Evolutionary conservation across 2,888 invertebrate genomes (phyloP), one percentile per base, ranked within the genome.

Genomic region (Lobophora halterata): DNA sequence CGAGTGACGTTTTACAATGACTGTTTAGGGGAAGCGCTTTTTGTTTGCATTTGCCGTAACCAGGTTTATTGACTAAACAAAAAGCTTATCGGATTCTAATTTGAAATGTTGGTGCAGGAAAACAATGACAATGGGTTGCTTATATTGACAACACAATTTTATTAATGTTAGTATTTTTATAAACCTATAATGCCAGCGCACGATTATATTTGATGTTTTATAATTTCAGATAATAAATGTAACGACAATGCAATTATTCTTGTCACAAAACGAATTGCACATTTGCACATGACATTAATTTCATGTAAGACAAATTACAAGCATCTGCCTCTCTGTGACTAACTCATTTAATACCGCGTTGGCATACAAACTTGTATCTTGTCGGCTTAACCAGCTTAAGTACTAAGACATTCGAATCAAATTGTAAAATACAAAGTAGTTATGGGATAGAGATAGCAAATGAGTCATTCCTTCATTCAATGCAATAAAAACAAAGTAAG

Each of bases 11-110:
- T 42, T 35, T 29, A 33, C 42, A 39, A 30, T 51, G 49, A 58
- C 48, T 59, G 51, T 51, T 57, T 57, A 41, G 52, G 46, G 59
- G 54, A 58, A 63, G 53, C 46, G 52, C 47, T 56, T 64, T 57
- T 53, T 51, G 53, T 57, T 55, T 33, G 29, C 44, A 53, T 52
- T 46, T 32, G 46, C 51, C 39, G 36, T 41, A 46, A 52, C 44
- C 50, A 52, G 49, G 49, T 56, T 61, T 55, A 52, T 46, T 44
- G 24, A 49, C 25, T 31, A 46, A 42, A 48, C 33, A 25, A 34
- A 36, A 52, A 49, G 55, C 61, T 57, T 57, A 53, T 65, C 43
- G 41, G 58, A 60, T 35, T 65, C 49, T 45, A 40, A 32, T 49
- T 53, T 27, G 45, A 48, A 32, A 25, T 13, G 4, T 6, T 18